Percentiles rank a stretch among this genome's conserved stretches.
These are phyloP conservation scores for Anoplolepis gracilipes DNA, from an alignment of 1,140 invertebrate genomes.

Conservation along the genomic window DNA sequence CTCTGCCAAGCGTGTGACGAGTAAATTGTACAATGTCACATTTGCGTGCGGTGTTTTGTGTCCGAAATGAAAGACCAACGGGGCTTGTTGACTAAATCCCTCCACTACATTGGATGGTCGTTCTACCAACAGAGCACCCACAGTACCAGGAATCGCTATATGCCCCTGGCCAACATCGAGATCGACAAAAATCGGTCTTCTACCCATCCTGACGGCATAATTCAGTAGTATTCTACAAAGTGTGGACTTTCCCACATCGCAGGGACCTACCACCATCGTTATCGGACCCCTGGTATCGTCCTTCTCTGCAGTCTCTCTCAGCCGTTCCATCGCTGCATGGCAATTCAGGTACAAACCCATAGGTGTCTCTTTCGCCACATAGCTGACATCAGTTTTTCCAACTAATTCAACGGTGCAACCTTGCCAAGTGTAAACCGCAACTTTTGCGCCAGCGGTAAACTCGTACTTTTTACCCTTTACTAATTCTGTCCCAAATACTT, in stretches of 20 bases:
- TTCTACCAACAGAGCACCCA: constrained; percentile 96
- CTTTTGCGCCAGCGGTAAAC: constrained; percentile 96
- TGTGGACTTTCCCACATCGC: constrained; percentile 98
- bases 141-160: constrained; percentile 96
- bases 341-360: constrained; percentile 98
- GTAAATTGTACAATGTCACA: constrained; percentile 93
- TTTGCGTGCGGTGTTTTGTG: constrained; percentile 93
- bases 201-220: constrained; percentile 95
- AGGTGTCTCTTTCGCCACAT: constrained; percentile 97
- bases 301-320: constrained; percentile 92
- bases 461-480: constrained; percentile 97
- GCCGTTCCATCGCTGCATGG: constrained; percentile 96
- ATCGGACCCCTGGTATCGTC: constrained; percentile 92
- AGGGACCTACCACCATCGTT: constrained; percentile 96
- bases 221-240: constrained; percentile 96
- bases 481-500: constrained; percentile 98
- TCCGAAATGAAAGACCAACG: constrained; percentile 97
- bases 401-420: constrained; percentile 94
- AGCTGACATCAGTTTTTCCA: constrained; percentile 96
- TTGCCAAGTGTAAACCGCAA: constrained; percentile 98
- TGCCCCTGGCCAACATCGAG: constrained; percentile 98
- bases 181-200: constrained; percentile 96
- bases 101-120: constrained; percentile 96
- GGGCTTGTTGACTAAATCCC: constrained; percentile 96
- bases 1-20: constrained; percentile 94